phyloP scores from a whole-genome alignment of 64 coral and sea anemone species.

The Platygyra sinensis region DNA sequence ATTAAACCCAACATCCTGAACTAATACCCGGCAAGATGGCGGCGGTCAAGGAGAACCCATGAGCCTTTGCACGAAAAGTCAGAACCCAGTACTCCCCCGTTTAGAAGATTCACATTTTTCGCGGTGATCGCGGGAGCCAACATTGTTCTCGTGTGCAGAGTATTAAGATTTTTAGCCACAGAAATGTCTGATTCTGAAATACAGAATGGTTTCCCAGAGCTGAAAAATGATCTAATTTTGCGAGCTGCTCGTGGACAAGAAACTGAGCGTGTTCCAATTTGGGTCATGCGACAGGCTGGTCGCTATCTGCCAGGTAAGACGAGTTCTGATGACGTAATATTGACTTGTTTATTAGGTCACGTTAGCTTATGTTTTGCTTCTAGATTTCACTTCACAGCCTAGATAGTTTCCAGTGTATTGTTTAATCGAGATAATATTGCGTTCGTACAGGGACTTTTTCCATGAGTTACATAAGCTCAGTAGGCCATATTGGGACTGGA shows the following conservation, averaged over 20 bases:
- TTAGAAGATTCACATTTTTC: neutral
- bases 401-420: too few species aligned
- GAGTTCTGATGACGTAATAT: neutral
- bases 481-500: too few species aligned
- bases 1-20: conserved; percentile 26
- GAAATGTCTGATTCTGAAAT: conserved; percentile 36
- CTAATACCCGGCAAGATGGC: conserved; percentile 51
- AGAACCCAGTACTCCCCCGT: neutral
- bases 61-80: conserved; percentile 23
- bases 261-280: conserved; percentile 66
- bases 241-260: conserved; percentile 59
- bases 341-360: neutral
- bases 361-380: too few species aligned
- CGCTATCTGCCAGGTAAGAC: conserved; percentile 75
- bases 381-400: too few species aligned
- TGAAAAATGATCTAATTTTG: conserved; percentile 82
- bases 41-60: conserved; percentile 38
- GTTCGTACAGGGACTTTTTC: too few species aligned
- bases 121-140: neutral
- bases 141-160: too few species aligned
- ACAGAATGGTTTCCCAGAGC: conserved; percentile 63
- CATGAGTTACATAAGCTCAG: too few species aligned
- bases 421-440: too few species aligned
- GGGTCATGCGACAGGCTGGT: conserved; percentile 79
- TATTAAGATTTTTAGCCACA: neutral